Conservation (phyloP, 2,888 invertebrate genomes). For the Torymus aiolomorphi region DNA sequence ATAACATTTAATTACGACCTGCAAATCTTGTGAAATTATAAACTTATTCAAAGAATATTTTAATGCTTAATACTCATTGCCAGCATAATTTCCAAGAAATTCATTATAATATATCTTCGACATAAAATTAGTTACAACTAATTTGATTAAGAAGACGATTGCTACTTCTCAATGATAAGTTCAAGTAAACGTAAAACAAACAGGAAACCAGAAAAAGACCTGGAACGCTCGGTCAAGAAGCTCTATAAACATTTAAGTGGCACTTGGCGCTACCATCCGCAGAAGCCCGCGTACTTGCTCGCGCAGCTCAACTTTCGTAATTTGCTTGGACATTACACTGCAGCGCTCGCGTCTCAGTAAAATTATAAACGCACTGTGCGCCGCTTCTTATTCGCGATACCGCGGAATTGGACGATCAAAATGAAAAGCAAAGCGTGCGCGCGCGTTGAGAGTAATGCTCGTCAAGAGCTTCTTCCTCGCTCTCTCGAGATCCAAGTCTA, state of each 20-base stretch:
- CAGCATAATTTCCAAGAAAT: too few relatives aligned
- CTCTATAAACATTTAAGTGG: conserved; percentile 29
- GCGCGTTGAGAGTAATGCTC: background rate
- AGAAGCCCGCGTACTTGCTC: too few relatives aligned
- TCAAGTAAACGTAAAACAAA: too few relatives aligned
- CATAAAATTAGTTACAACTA: too few relatives aligned
- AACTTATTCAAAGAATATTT: too few relatives aligned
- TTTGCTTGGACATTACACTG: conserved; percentile 17
- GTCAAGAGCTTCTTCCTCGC: conserved; percentile 7
- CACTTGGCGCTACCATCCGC: conserved; percentile 7
- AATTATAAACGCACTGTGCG: conserved; percentile 29
- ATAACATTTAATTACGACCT: too few relatives aligned
- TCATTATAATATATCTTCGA: too few relatives aligned
- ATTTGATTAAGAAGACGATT: too few relatives aligned
- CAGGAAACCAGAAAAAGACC: background rate
- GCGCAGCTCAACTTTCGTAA: conserved; percentile 7
- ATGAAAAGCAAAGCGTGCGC: background rate
- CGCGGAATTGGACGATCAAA: conserved; percentile 35
- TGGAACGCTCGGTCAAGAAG: background rate
- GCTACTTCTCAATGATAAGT: too few relatives aligned
- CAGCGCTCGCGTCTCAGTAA: conserved; percentile 12
- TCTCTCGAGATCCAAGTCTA: conserved; percentile 36
- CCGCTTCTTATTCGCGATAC: background rate
- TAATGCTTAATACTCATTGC: too few relatives aligned
- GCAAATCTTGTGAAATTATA: too few relatives aligned